Conservation (phyloP, 2,888 invertebrate species). For the Tupiocoris notatus region DNA sequence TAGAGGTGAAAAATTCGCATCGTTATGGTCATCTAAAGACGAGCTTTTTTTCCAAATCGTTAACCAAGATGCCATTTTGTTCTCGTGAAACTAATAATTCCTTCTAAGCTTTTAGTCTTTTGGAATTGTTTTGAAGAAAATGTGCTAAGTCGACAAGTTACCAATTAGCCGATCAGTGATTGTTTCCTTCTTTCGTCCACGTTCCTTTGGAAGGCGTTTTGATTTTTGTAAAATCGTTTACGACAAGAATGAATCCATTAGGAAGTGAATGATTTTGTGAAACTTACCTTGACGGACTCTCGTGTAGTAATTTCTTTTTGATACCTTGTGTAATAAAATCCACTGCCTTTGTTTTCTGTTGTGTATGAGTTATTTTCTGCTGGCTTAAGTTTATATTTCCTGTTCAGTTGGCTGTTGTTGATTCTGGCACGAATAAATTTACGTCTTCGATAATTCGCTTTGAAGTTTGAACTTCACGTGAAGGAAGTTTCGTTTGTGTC, state of each 20-base stretch:
- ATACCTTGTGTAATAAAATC: background rate
- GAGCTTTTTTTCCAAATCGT: constrained; percentile 9
- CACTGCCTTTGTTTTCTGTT: background rate
- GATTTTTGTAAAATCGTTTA: background rate
- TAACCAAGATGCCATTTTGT: constrained; percentile 38
- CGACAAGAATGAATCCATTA: background rate
- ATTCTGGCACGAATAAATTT: constrained; percentile 32
- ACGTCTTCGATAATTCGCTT: background rate
- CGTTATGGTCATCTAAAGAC: constrained; percentile 20
- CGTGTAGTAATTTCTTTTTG: background rate
- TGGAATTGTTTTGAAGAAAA: constrained; percentile 20
- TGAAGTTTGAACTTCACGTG: background rate
- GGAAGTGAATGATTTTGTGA: background rate
- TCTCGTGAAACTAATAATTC: constrained; percentile 14
- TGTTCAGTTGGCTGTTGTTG: background rate
- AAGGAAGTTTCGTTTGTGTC: no score
- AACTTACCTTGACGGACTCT: background rate
- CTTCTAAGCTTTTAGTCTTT: constrained; percentile 19
- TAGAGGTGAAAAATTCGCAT: background rate
- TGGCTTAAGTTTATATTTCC: background rate
- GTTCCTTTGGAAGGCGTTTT: background rate
- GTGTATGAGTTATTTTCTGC: background rate
- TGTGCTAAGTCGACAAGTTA: constrained; percentile 37
- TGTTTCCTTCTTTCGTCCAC: background rate
- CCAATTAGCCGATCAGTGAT: constrained; percentile 1